Conservation (phyloP, 2,797 vertebrate genomes). For the Mycteria americana region DNA sequence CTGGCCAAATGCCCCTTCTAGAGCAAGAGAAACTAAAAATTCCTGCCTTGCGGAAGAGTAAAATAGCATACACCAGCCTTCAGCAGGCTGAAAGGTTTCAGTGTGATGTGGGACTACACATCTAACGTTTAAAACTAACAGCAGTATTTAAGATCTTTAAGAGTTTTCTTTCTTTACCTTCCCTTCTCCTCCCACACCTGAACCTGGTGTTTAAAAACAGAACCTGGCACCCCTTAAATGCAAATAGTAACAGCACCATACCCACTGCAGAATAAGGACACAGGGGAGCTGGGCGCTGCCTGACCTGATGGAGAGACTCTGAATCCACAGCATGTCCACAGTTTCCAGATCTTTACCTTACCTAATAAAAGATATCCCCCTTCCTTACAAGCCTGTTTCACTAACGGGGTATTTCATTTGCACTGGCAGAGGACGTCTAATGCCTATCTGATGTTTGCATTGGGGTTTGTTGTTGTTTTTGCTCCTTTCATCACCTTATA, state of each 20-base stretch:
- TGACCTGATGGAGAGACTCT: not conserved
- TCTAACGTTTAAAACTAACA: not conserved
- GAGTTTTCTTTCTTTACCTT: not conserved
- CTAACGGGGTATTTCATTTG: not conserved
- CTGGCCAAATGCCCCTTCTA: not conserved
- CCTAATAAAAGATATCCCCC: not conserved
- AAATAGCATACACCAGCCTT: not conserved
- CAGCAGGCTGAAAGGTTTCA: not conserved
- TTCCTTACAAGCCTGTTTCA: not conserved
- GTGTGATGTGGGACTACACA: not conserved
- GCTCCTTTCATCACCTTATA: constrained; percentile 50
- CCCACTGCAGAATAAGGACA: not conserved
- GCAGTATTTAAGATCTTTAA: accelerated
- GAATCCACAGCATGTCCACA: not conserved
- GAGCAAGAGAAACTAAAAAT: not conserved
- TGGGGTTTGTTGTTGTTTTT: constrained; percentile 46
- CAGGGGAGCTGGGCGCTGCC: not conserved
- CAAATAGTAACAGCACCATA: not conserved
- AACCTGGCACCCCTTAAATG: not conserved
- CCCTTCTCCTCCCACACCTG: not conserved
- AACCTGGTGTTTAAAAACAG: not conserved
- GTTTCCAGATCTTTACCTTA: not conserved
- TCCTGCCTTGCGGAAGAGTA: not conserved
- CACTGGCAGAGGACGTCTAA: not conserved
- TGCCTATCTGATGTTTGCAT: constrained; percentile 2